Evolutionary conservation across 2,113 vertebrate species (phyloP).

Genomic region (Pycnonotus jocosus): DNA sequence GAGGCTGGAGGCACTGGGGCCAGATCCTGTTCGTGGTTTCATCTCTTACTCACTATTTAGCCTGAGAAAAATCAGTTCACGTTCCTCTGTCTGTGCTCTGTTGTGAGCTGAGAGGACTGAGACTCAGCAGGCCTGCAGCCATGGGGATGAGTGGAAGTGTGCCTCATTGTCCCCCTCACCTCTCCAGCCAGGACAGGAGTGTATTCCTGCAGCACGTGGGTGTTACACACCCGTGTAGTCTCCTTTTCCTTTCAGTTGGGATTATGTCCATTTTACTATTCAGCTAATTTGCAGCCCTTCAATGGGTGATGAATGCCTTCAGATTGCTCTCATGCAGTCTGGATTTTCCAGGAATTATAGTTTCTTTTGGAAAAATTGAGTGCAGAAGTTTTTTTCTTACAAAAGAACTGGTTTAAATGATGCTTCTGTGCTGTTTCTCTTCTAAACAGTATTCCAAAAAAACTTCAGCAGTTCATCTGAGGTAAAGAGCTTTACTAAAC

Average conservation of each 20-base stretch:
- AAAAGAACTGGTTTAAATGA: neutral
- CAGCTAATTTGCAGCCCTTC: neutral
- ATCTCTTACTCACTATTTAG: neutral
- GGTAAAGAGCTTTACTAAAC: conserved; percentile 61
- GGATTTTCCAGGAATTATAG: neutral
- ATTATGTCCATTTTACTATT: neutral
- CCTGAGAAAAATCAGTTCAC: neutral
- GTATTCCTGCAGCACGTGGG: neutral
- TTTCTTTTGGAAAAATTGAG: neutral
- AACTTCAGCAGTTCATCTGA: conserved; percentile 10
- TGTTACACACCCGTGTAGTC: neutral
- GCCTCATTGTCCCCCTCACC: neutral
- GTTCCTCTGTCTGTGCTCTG: neutral
- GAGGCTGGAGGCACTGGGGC: neutral
- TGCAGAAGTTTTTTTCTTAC: neutral
- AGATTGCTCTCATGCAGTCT: neutral
- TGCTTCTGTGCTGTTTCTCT: conserved; percentile 37
- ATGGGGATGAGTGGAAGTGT: neutral
- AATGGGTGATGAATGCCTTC: neutral
- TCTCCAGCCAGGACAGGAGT: neutral
- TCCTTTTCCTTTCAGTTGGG: neutral
- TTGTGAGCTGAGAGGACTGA: neutral
- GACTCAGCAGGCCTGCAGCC: neutral
- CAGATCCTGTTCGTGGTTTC: neutral
- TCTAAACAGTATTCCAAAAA: neutral